phyloP scores from a whole-genome alignment of 2,797 vertebrate genomes.

The Tapera naevia region DNA sequence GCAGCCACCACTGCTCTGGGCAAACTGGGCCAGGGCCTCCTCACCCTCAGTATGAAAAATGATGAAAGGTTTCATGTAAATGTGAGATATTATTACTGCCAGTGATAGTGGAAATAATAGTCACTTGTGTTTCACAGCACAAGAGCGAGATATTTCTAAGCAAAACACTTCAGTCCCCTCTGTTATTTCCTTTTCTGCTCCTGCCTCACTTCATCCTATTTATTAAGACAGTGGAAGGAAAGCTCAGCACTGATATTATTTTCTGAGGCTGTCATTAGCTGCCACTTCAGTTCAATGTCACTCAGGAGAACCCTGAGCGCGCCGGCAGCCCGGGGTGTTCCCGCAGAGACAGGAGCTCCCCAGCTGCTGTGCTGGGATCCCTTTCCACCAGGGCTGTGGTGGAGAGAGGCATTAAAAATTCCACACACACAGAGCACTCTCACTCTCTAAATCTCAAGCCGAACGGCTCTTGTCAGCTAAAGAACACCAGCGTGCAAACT shows the following conservation, averaged over 20 bases:
- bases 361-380: background rate
- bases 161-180: slow-evolving; percentile 17
- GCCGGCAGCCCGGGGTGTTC: background rate
- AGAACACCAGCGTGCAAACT: background rate
- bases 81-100: background rate
- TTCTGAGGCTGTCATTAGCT: slow-evolving; percentile 29
- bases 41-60: too few relatives aligned
- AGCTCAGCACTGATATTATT: background rate
- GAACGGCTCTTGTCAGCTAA: slow-evolving; percentile 33
- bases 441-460: background rate
- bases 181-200: slow-evolving; percentile 12
- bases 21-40: too few relatives aligned
- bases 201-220: slow-evolving; percentile 26
- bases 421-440: background rate
- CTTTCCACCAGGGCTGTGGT: background rate
- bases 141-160: slow-evolving; percentile 6
- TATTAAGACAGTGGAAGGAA: slow-evolving; percentile 10
- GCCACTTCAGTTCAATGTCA: slow-evolving; percentile 1
- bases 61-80: background rate
- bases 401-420: background rate
- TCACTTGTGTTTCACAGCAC: background rate
- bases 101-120: background rate
- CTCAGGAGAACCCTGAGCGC: background rate
- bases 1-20: too few relatives aligned
- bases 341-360: background rate